Evolutionary conservation across 2,797 vertebrate genomes (phyloP).

Genomic region (Myotis daubentonii): DNA sequence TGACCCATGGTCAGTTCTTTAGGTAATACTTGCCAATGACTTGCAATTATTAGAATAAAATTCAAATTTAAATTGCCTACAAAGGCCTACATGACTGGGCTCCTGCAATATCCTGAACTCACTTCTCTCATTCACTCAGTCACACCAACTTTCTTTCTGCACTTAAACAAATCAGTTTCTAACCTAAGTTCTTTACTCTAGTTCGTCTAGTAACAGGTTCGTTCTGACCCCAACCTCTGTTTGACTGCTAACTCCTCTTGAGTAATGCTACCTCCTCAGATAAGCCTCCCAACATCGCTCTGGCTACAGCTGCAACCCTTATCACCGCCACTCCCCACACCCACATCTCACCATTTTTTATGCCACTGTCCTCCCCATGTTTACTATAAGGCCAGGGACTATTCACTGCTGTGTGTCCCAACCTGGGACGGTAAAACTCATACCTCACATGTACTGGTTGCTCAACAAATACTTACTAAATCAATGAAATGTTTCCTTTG

Average conservation of each 20-base stretch:
- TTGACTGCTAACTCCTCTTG: background rate
- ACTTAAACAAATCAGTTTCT: background rate
- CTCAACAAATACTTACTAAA: background rate
- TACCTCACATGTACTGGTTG: background rate
- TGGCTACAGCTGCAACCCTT: background rate
- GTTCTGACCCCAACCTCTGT: background rate
- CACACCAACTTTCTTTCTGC: background rate
- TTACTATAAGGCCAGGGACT: background rate
- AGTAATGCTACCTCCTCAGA: background rate
- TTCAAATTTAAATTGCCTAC: background rate
- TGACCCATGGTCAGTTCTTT: background rate
- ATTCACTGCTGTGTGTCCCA: background rate
- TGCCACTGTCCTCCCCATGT: background rate
- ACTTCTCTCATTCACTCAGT: background rate
- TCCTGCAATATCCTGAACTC: background rate
- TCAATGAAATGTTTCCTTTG: background rate
- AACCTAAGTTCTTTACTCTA: background rate
- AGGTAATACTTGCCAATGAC: background rate
- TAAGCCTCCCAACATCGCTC: background rate
- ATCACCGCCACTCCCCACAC: background rate
- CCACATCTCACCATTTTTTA: background rate
- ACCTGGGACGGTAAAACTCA: background rate
- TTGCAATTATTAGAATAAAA: constrained; percentile 38
- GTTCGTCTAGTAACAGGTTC: background rate
- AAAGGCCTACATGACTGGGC: background rate